Evolutionary conservation across 2,113 vertebrate genomes (phyloP), one percentile per base, ranked within the genome.

Genomic region (Tyrannus savana): DNA sequence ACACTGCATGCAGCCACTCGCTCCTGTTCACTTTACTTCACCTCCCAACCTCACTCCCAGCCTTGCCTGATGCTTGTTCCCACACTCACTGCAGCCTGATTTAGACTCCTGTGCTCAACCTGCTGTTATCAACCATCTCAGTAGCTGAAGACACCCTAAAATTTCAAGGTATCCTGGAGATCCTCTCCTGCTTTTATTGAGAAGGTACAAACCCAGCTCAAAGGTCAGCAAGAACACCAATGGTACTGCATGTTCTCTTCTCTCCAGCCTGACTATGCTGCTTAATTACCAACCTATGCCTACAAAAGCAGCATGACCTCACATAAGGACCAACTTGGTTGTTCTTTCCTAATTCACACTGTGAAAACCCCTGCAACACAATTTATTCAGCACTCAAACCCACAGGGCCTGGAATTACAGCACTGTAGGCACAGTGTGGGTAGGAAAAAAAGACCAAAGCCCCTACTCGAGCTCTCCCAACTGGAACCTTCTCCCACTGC

Each of bases 371-470:
- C 72, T 75, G 80, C 68, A 71, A 74, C 13, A 16, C 49, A 24
- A 68, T 66, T 89, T 79, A 63, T 39, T 60, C 67, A 80, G 31
- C 79, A 31, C n/a, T 67, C 68, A 89, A 64, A 89, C 71, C 74
- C 41, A 82, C 75, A 91, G 28, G 74, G 59, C 10, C 49, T 81
- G 44, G 64, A 86, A 90, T 82, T 83, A 84, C 56, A 94, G 75
- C n/a, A 49, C 72, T 31, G 63, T 67, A 93, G n/a, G 55, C 67
- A 67, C 63, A 79, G 44, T 0, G 13, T 27, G 33, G 50, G 50
- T 15, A 89, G 35, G 13, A 53, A 42, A 41, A 53, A 88, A 62
- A 14, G 14, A 39, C 14, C 17, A 2, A 75, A 67, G 27, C 2
- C 50, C 47, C 47, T 80, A 9, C 50, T 60, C 19, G 56, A 7